Evolutionary conservation across 2,888 invertebrate genomes (phyloP).

Genomic region (Pristionchus arcanus): DNA sequence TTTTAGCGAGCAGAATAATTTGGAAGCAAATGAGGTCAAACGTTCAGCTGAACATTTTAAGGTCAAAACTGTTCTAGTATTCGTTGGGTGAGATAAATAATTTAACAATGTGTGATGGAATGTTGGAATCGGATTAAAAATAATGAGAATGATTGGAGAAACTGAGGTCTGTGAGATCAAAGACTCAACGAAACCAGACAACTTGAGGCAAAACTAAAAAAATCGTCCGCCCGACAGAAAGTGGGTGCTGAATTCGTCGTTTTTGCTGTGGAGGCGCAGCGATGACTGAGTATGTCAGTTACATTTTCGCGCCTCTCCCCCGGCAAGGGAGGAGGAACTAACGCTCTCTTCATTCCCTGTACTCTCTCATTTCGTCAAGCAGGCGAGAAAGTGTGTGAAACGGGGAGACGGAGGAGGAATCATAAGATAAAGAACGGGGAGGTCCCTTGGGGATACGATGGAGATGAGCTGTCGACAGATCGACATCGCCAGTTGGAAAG

Average conservation of each 20-base stretch:
- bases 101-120: no score
- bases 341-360: not conserved
- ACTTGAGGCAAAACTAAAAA: not conserved
- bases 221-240: not conserved
- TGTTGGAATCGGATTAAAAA: no score
- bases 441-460: not conserved
- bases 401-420: not conserved
- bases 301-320: slow-evolving; percentile 36
- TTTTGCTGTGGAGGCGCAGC: not conserved
- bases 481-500: not conserved
- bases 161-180: not conserved
- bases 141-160: no score
- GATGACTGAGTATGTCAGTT: slow-evolving; percentile 49
- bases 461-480: slow-evolving; percentile 11
- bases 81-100: no score
- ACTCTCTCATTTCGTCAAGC: not conserved
- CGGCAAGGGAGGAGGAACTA: slow-evolving; percentile 3
- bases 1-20: no score
- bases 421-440: slow-evolving; percentile 24
- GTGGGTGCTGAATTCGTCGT: not conserved
- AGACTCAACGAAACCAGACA: not conserved
- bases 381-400: slow-evolving; percentile 1
- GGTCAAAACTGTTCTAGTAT: no score
- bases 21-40: no score
- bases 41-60: no score